Percentiles rank a stretch among this genome's conserved stretches.
These are phyloP conservation scores for Brachypteracias leptosomus DNA, from an alignment of 2,113 vertebrate genomes.

Conservation along the genomic window DNA sequence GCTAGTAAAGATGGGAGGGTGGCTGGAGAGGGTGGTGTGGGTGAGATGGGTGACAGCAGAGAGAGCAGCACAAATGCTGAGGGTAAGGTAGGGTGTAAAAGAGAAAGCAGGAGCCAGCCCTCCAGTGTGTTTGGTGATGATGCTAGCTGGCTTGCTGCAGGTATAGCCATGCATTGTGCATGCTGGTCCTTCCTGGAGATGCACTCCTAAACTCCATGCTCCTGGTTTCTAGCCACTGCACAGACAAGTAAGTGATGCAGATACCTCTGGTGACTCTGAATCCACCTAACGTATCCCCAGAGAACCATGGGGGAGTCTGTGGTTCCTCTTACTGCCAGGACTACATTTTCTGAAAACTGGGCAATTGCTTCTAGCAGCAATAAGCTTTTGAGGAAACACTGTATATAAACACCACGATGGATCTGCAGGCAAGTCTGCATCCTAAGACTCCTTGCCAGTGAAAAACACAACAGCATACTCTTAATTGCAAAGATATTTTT, in stretches of 20 bases:
- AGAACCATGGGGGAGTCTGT: not conserved
- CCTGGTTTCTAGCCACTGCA: not conserved
- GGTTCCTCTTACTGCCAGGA: not conserved
- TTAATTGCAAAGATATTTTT: not conserved
- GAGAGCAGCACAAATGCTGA: not conserved
- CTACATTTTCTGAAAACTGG: not conserved
- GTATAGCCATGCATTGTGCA: not conserved
- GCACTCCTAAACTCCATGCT: not conserved
- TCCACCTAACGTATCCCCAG: not conserved
- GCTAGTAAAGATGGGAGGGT: not conserved
- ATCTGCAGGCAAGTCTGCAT: not conserved
- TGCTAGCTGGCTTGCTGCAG: not conserved
- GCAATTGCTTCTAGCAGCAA: not conserved
- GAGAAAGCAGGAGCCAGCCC: not conserved
- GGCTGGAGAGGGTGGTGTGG: not conserved
- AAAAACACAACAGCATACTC: not conserved
- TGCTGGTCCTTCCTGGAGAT: not conserved
- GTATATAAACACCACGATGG: not conserved
- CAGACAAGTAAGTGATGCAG: not conserved
- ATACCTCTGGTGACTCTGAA: not conserved
- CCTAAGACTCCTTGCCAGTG: not conserved
- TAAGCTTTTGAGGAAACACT: not conserved
- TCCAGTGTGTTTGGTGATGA: not conserved
- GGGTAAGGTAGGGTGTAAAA: not conserved
- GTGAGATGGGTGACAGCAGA: not conserved